Evolutionary conservation across 2,797 vertebrate species (phyloP).

Genomic region (Acipenser ruthenus): DNA sequence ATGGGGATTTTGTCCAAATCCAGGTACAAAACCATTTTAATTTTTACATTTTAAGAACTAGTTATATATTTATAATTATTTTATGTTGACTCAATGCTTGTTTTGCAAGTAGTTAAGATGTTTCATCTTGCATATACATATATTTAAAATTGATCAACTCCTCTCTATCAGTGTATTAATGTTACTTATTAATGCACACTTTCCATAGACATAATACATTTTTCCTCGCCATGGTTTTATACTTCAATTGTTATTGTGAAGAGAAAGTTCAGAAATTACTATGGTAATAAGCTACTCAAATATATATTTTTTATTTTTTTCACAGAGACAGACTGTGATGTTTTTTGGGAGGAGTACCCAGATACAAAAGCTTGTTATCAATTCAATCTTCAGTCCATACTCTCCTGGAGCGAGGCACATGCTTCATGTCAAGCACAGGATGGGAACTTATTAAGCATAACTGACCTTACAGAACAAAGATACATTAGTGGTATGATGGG

Average conservation of each 20-base stretch:
- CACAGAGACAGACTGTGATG: slow-evolving; percentile 60
- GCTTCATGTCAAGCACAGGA: slow-evolving; percentile 77
- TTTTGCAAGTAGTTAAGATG: too few species aligned
- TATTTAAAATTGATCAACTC: too few species aligned
- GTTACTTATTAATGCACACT: too few species aligned
- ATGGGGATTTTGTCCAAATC: slow-evolving; percentile 86
- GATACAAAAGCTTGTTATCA: slow-evolving; percentile 75
- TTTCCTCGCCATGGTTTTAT: too few species aligned
- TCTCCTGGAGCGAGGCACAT: slow-evolving; percentile 80
- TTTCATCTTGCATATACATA: too few species aligned
- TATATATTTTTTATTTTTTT: slow-evolving; percentile 12
- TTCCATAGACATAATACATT: too few species aligned
- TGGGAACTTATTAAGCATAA: slow-evolving; percentile 77
- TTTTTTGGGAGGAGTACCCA: slow-evolving; percentile 72
- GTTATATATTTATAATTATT: too few species aligned
- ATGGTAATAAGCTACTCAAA: too few species aligned
- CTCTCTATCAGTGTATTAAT: too few species aligned
- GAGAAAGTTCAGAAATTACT: too few species aligned
- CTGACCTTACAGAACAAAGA: slow-evolving; percentile 62
- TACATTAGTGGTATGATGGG: slow-evolving; percentile 64
- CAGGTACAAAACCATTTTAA: slow-evolving; percentile 49
- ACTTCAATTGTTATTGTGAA: too few species aligned
- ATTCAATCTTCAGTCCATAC: slow-evolving; percentile 75
- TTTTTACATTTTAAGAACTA: slow-evolving; percentile 12
- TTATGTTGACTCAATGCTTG: too few species aligned